Evolutionary conservation across 2,797 vertebrate species (phyloP), one percentile per base, ranked within the genome.

Genomic region (Corythornis leucogaster): DNA sequence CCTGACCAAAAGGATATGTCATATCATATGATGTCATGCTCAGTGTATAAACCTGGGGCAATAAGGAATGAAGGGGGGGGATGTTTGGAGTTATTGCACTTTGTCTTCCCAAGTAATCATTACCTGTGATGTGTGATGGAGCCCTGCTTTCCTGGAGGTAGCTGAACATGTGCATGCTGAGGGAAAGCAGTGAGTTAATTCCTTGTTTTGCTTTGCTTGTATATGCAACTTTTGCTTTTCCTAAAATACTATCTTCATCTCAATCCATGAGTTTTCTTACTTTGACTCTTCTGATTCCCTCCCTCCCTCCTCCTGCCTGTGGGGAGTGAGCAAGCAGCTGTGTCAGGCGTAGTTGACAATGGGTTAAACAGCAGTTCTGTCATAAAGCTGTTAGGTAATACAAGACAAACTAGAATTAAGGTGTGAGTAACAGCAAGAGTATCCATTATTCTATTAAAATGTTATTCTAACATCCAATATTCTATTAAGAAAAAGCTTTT

Each of bases 381-480:
- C 14, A 64, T 68, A 87, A 92, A 68, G 15, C 20, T 93, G 30
- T 74, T 58, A 70, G 25, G 20, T 31, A 43, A 26, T 31, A 77
- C 8, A 69, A 33, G 30, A 15, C 38, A 80, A n/a, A 21, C 63
- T 91, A 73, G 48, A 88, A 90, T 88, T 86, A 86, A 91, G 33
- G 33, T 77, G 53, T 87, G 26, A 93, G 33, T 64, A 94, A 77
- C 61, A 91, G 28, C 8, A 88, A 88, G 24, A 70, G 17, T 73
- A 91, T 85, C 31, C 66, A 73, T 94, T 90, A 94, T 80, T 90
- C 53, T 77, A 68, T 82, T 87, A 94, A 50, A 71, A 89, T 71
- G 66, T 93, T 95, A 93, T 93, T 94, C 48, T 93, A 95, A 67
- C 78, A 75, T 71, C 33, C 54, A 58, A 42, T 90, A 93, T 81